Evolutionary conservation across 2,113 vertebrate species (phyloP), one percentile per base, ranked within the genome.

Genomic region (Pseudopodoces humilis): DNA sequence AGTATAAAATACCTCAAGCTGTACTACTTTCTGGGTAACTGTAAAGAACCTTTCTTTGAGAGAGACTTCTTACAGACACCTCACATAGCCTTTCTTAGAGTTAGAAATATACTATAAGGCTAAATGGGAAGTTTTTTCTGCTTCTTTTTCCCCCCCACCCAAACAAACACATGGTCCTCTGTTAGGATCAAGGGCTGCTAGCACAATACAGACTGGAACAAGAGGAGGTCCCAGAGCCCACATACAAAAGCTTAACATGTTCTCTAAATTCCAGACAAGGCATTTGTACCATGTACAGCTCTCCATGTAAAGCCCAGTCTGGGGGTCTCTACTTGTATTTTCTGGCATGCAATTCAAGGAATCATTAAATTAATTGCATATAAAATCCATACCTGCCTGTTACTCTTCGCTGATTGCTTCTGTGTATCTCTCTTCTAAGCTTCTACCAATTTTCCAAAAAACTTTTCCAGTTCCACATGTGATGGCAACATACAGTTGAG

Each of bases 1-100:
- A 47, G 39, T 70, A 49, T 69, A 86, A 97, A 94, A 86, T 43
- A 94, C 80, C 74, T 96, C 72, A 88, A 96, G 87, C 84, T 92
- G 85, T 69, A 71, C 52, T 97, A 83, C 91, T 86, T 95, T 90
- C 92, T 90, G 68, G 96, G 62, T 30, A 72, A 88, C 41, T 90
- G 53, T 84, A 85, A 93, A 71, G 80, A 87, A 79, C 30, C 77
- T 94, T 53, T 77, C 52, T 92, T 72, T 93, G 63, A 95, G 70
- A 93, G 49, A 96, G 41, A 64, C 35, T 86, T 92, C 91, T 86
- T 90, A 68, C 5, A 49, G 62, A 77, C 59, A 92, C 81, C n/a
- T 94, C 56, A 80, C 65, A 84, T 62, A 80, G 84, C 64, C 86
- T 90, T 87, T 96, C 56, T 63, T 74, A 86, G 60, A 47, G 53